Conservation (phyloP, 1,140 invertebrate species). For the Lasioglossum baleicum region DNA sequence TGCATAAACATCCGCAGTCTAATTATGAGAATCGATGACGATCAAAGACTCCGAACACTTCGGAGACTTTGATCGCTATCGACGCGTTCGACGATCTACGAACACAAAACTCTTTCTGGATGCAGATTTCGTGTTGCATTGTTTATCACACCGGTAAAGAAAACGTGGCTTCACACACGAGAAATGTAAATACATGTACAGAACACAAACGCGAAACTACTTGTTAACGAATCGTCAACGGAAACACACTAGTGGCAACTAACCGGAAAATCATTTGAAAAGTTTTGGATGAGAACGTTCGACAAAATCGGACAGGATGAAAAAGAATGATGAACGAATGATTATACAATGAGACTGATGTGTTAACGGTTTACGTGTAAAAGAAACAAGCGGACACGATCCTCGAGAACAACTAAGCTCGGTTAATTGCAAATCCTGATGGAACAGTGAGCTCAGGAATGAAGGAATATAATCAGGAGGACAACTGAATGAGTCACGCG, state of each 20-base stretch:
- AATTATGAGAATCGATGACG: too few species aligned
- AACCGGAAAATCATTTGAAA: background rate
- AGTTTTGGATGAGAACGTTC: background rate
- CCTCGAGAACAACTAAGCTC: slow-evolving; percentile 27
- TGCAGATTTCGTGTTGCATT: slow-evolving; percentile 13
- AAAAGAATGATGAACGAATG: background rate
- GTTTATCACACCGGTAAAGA: background rate
- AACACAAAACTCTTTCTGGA: background rate
- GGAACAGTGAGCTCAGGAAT: slow-evolving; percentile 50
- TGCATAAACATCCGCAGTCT: too few species aligned
- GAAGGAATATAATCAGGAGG: slow-evolving; percentile 64
- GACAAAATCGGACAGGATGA: slow-evolving; percentile 1
- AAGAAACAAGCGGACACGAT: slow-evolving; percentile 29
- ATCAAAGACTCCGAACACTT: too few species aligned
- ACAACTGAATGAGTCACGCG: slow-evolving; percentile 72
- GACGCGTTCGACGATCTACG: background rate
- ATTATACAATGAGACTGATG: background rate
- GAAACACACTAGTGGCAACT: background rate
- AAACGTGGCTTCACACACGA: background rate
- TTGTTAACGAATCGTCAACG: background rate
- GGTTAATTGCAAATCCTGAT: slow-evolving; percentile 26
- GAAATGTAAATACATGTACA: background rate
- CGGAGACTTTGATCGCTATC: background rate
- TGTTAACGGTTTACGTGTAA: background rate
- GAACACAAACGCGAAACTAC: background rate